Evolutionary conservation across 2,888 invertebrate genomes (phyloP).

Genomic region (Rosalia funebris): DNA sequence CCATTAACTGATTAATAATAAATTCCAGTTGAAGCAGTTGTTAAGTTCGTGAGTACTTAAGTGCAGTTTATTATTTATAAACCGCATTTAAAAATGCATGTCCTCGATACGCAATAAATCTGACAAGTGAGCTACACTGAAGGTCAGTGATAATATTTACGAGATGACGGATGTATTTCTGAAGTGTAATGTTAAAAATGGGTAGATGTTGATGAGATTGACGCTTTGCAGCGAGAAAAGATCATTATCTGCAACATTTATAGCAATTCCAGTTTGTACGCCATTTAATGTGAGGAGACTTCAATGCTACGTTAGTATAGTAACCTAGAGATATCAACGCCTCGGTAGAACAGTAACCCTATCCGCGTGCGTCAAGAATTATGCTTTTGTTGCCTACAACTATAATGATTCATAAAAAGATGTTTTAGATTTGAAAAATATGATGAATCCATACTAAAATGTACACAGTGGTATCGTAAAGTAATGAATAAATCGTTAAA

Average conservation of each 20-base stretch:
- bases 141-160: neutral
- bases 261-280: conserved; percentile 7
- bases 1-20: too few species aligned
- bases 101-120: too few species aligned
- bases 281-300: conserved; percentile 12
- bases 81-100: too few species aligned
- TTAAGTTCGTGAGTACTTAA: too few species aligned
- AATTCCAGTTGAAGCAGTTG: too few species aligned
- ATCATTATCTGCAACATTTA: conserved; percentile 15
- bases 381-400: too few species aligned
- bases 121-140: neutral
- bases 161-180: neutral
- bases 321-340: conserved; percentile 33
- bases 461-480: too few species aligned
- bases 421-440: too few species aligned
- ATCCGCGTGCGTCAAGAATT: neutral
- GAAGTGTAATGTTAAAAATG: neutral
- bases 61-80: too few species aligned
- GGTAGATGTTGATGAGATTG: conserved; percentile 5
- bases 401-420: too few species aligned
- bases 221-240: conserved; percentile 11
- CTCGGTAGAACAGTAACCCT: conserved; percentile 23
- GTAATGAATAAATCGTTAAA: too few species aligned
- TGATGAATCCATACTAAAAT: too few species aligned
- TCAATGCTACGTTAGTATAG: conserved; percentile 25